Percentiles rank a stretch among this genome's conserved stretches.
Conservation (phyloP, 2,113 vertebrate species). For the Lota lota region DNA sequence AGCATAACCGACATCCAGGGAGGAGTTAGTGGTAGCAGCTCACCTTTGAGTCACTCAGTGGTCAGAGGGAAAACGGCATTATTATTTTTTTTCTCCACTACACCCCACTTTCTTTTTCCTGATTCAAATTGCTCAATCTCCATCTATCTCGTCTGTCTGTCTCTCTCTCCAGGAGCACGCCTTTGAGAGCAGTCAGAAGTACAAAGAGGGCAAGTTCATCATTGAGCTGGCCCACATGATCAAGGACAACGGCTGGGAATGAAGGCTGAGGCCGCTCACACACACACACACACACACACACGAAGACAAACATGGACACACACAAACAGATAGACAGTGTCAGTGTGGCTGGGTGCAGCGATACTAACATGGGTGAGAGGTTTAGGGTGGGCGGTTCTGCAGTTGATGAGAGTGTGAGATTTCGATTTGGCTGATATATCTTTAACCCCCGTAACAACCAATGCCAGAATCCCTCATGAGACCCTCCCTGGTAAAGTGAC, state of each 20-base stretch:
- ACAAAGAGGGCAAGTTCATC: slow-evolving; percentile 99
- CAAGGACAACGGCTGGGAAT: slow-evolving; percentile 99
- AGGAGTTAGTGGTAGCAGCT: too few relatives aligned
- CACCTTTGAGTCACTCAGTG: too few relatives aligned
- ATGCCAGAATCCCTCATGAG: slow-evolving; percentile 61
- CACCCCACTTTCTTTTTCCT: too few relatives aligned
- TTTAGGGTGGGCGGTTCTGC: slow-evolving; percentile 12
- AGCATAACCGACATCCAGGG: too few relatives aligned
- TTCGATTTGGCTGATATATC: slow-evolving; percentile 75
- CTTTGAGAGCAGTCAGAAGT: slow-evolving; percentile 99
- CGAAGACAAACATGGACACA: too few relatives aligned
- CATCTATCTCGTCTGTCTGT: background rate
- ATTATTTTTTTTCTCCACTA: too few relatives aligned
- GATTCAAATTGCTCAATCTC: background rate
- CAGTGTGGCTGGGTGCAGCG: slow-evolving; percentile 20
- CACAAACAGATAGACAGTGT: background rate
- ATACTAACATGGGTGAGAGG: slow-evolving; percentile 14
- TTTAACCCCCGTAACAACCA: slow-evolving; percentile 45
- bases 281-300: slow-evolving; percentile 9
- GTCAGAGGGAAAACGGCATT: too few relatives aligned
- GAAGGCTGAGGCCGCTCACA: slow-evolving; percentile 56
- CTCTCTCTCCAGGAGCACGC: slow-evolving; percentile 85
- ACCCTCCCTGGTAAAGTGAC: slow-evolving; percentile 30
- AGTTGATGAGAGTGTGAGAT: slow-evolving; percentile 69
- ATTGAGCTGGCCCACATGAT: slow-evolving; percentile 99